A percentile compares a stretch with the other conserved stretches of the same genome.
Conservation (phyloP, 2,797 vertebrate genomes). For the Arctocebus calabarensis region DNA sequence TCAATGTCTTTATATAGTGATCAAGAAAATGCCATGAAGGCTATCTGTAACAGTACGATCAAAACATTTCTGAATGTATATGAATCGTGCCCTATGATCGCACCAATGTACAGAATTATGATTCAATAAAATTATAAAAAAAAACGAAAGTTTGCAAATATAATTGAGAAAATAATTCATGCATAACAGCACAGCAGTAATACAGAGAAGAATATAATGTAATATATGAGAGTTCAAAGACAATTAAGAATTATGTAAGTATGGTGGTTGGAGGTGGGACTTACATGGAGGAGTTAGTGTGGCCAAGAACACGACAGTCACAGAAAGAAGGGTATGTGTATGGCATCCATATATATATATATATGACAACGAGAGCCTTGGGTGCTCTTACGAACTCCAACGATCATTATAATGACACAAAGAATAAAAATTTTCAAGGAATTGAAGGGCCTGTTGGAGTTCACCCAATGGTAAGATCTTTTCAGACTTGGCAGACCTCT, state of each 20-base stretch:
- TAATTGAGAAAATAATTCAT: conserved; percentile 6
- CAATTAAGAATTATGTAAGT: neutral
- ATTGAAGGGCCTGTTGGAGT: neutral
- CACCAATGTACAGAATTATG: no score
- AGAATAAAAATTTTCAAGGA: neutral
- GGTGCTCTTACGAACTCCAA: neutral
- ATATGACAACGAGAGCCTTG: neutral
- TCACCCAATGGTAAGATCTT: neutral
- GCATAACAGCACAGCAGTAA: neutral
- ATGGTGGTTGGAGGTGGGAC: neutral
- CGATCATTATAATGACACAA: neutral
- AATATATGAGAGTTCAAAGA: conserved; percentile 2
- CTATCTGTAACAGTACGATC: no score
- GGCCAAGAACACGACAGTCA: neutral
- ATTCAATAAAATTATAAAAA: no score
- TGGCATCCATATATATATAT: neutral
- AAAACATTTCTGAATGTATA: no score
- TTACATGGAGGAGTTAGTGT: neutral
- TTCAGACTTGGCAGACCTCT: neutral
- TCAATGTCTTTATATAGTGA: no score
- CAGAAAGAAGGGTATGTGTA: neutral
- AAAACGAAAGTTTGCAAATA: conserved; percentile 9
- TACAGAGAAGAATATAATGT: neutral
- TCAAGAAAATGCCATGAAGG: no score
- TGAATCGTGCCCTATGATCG: no score